A percentile compares a stretch with the other conserved stretches of the same genome.
Conservation (phyloP, 2,888 invertebrate genomes). For the Vanessa cardui region DNA sequence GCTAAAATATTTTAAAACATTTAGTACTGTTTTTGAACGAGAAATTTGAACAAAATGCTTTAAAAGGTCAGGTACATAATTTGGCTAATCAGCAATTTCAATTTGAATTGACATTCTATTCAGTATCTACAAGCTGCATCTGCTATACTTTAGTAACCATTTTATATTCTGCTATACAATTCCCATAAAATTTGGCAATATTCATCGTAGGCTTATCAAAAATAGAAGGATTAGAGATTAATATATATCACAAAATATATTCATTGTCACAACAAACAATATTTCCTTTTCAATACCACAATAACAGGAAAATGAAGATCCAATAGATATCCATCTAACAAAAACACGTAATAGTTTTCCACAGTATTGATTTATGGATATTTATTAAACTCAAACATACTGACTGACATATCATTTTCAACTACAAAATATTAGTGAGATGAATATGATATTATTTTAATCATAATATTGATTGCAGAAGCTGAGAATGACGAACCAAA, state of each 20-base stretch:
- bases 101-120: conserved; percentile 46
- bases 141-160: conserved; percentile 42
- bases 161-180: conserved; percentile 66
- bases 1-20: background rate
- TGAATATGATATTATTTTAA: too few relatives aligned
- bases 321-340: too few relatives aligned
- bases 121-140: conserved; percentile 55
- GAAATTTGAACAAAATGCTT: conserved; percentile 6
- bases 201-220: conserved; percentile 79
- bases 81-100: conserved; percentile 27
- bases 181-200: conserved; percentile 71
- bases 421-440: too few relatives aligned
- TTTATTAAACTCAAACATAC: too few relatives aligned
- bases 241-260: conserved; percentile 83
- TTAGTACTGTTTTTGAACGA: background rate
- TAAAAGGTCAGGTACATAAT: background rate
- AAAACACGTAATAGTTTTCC: too few relatives aligned
- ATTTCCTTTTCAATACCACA: conserved; percentile 74
- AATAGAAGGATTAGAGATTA: conserved; percentile 79
- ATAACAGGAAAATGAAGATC: conserved; percentile 17
- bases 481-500: background rate
- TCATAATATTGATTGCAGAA: too few relatives aligned
- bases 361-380: too few relatives aligned
- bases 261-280: conserved; percentile 72
- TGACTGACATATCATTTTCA: too few relatives aligned